phyloP scores from a whole-genome alignment of 2,113 vertebrate genomes.

The Indicator maculatus region DNA sequence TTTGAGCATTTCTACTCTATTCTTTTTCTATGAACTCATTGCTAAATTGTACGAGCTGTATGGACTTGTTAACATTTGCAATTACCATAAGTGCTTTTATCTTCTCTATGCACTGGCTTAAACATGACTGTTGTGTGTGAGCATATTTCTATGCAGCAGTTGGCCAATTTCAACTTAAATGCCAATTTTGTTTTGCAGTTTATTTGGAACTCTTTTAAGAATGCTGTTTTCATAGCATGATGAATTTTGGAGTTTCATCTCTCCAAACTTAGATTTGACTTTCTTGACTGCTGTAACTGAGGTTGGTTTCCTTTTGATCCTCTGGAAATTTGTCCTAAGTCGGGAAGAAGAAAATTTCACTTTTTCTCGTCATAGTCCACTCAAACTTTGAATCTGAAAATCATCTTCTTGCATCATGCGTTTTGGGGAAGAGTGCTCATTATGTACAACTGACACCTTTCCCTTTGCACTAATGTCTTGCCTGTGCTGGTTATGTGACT shows the following conservation, averaged over 20 bases:
- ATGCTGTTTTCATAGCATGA: constrained; percentile 72
- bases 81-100: constrained; percentile 99
- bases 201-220: constrained; percentile 64
- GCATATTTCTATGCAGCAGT: constrained; percentile 92
- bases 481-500: constrained; percentile 73
- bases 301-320: constrained; percentile 61
- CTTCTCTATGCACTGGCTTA: constrained; percentile 97
- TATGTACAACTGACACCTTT: constrained; percentile 43
- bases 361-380: constrained; percentile 63
- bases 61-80: constrained; percentile 86
- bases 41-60: constrained; percentile 81
- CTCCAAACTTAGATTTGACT: constrained; percentile 42
- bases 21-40: constrained; percentile 71
- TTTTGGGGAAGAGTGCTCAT: constrained; percentile 35
- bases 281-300: constrained; percentile 43
- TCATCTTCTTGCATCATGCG: constrained; percentile 49
- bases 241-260: constrained; percentile 66
- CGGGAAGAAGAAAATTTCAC: constrained; percentile 63
- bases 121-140: constrained; percentile 94
- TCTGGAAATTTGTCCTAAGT: constrained; percentile 69
- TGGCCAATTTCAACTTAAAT: constrained; percentile 75
- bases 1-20: constrained; percentile 63
- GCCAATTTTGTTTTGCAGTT: constrained; percentile 74
- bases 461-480: constrained; percentile 62
- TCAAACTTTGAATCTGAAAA: constrained; percentile 73